Base-by-base conservation (phyloP, 2,113 vertebrate genomes). In the Tetrao urogallus region DNA sequence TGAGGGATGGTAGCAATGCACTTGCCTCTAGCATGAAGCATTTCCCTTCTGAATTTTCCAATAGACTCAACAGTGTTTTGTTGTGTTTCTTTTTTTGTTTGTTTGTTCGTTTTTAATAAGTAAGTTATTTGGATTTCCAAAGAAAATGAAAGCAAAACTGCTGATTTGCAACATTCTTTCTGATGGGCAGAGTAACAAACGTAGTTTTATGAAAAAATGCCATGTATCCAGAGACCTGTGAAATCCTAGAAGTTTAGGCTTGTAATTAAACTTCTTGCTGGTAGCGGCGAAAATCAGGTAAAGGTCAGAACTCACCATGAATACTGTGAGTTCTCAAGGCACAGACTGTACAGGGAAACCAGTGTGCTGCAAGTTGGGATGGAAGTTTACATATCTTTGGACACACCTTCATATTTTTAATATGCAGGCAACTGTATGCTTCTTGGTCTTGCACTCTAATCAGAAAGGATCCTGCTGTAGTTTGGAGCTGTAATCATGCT, bases 171-270 rank as follows among this genome's bases (percentile, higher is more conserved):
- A 36, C 73, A 40, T 64, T 13, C 11, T 82, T 82, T 61, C 15
- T 18, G 34, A 32, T 21, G 38, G 20, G 5, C 64, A 47, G 42
- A 27, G 14, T 36, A 80, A 86, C 36, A 80, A 87, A 66, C 8
- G 25, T 79, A 56, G 22, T 89, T 85, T 86, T 71, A 73, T 86
- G 38, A 61, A 89, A 95, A 95, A 87, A 58, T 50, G 8, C 3
- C 12, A 5, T 13, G 1, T 79, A 28, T 61, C 11, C 8, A 28
- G 34, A 38, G 36, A 25, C 24, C 9, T 79, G 22, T 79, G 0
- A 91, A 74, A 76, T 42, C 24, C 36, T 79, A 10, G 63, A 72
- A 76, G 42, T 28, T 76, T 47, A 63, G 27, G 13, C 52, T 85
- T 86, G 84, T 61, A 72, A 15, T 75, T 69, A 78, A 83, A 5